Evolutionary conservation across 2,113 vertebrate species (phyloP), one percentile per base, ranked within the genome.

Genomic region (Centropus unirufus): DNA sequence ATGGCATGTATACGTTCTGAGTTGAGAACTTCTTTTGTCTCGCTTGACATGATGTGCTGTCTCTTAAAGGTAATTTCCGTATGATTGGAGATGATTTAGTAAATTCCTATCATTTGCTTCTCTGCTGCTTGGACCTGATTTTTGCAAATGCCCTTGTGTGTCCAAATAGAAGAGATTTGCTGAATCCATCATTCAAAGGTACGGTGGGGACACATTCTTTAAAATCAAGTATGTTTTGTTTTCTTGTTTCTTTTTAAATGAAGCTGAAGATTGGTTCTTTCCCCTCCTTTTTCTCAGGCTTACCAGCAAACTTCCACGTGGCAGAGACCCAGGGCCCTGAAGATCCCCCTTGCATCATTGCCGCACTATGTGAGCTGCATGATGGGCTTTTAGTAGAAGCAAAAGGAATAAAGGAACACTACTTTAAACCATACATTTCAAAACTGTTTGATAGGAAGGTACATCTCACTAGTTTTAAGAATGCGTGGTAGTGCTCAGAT

Each of bases 51-150:
- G 63, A 81, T 92, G 20, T 80, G 32, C 92, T 97, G 61, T 92
- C 87, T 95, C 91, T 89, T 96, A 72, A 96, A 99, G 99, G 99
- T 79, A 99, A 99, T 98, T 99, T 99, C 97, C 98, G 97, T 86
- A 99, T 99, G 99, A 99, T 99, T 89, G 99, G 99, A 11, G 99
- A 99, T 90, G 99, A 99, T 98, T 98, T 99, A 97, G 99, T 99
- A 94, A 99, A 99, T 97, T 99, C 99, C 40, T 99, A 99, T 95
- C 99, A 99, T 97, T 99, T 99, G 85, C 98, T 99, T 97, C 98
- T 99, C 72, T 99, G 99, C 98, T 99, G 99, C 96, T 97, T 99
- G 98, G 99, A 99, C 96, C 95, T 99, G 96, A 98, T 99, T 96
- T 99, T 99, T 97, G 98, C 98, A 51, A 99, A 99, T 96, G 98